These are phyloP conservation scores for Melolontha melolontha DNA, from an alignment of 2,888 invertebrate genomes.

Conservation along the genomic window DNA sequence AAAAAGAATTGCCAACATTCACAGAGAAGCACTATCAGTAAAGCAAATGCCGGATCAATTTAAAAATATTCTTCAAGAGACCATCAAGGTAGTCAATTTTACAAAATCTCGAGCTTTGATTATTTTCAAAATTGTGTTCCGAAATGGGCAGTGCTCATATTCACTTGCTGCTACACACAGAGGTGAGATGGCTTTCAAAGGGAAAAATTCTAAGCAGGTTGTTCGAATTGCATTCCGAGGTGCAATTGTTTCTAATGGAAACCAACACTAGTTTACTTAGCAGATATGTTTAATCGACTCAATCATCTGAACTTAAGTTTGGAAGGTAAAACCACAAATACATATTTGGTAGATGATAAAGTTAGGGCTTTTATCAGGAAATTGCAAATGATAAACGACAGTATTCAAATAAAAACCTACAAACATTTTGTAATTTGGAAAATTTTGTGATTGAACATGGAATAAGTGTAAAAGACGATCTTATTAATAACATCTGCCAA, in stretches of 20 bases:
- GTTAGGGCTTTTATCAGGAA: constrained; percentile 15
- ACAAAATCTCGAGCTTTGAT: constrained; percentile 42
- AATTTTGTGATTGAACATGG: neutral
- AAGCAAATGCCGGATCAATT: constrained; percentile 43
- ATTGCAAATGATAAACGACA: constrained; percentile 3
- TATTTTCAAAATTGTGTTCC: too few species aligned
- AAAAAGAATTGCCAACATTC: too few species aligned
- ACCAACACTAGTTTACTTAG: constrained; percentile 39
- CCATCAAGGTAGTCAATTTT: constrained; percentile 43
- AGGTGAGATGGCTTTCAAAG: constrained; percentile 42
- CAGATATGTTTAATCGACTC: constrained; percentile 35
- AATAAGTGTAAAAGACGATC: too few species aligned
- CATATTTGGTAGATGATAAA: constrained; percentile 26
- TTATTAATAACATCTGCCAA: constrained; percentile 14
- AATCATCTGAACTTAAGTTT: constrained; percentile 38
- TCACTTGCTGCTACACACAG: constrained; percentile 42
- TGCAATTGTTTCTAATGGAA: constrained; percentile 42
- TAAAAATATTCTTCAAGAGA: constrained; percentile 33
- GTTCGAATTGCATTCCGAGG: constrained; percentile 44
- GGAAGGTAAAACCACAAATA: constrained; percentile 28
- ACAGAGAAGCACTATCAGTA: constrained; percentile 40
- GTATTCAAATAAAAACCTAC: neutral
- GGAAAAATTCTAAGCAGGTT: constrained; percentile 36
- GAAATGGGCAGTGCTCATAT: constrained; percentile 43
- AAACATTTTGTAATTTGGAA: constrained; percentile 9